Evolutionary conservation across 2,113 vertebrate genomes (phyloP), one percentile per base, ranked within the genome.

Genomic region (Rhinopithecus roxellana): DNA sequence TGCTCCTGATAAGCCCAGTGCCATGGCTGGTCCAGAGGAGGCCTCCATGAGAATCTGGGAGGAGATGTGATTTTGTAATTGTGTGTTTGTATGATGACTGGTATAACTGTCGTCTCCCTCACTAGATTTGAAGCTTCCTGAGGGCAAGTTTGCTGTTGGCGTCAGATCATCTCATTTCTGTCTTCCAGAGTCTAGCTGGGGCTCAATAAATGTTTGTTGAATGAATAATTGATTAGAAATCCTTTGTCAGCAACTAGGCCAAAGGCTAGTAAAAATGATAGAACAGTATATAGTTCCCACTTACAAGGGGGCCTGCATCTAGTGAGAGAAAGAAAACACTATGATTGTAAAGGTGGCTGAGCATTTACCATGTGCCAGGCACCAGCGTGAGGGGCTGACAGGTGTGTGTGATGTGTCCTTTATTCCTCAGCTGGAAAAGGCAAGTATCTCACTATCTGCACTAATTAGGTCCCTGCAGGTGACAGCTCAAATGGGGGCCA

Each of bases 391-490:
- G 38, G 79, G 61, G 4, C 27, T 70, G 50, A 14, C 12, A 70
- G n/a, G 77, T 23, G 30, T 6, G 30, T 10, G 17, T 0, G 6
- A 13, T 22, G 11, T 0, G 17, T 38, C 10, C 5, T 45, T 82
- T 72, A 35, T 20, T 30, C 67, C 90, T 59, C 38, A 38, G 8
- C 30, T 59, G 30, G 6, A 8, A n/a, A 30, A 45, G 40, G 25
- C 22, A 35, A 22, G 38, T 43, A 13, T 38, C 17, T 18, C 35
- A 22, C 20, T 22, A 22, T 22, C 70, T 40, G 72, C 38, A 74
- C 48, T 25, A 11, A 3, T 10, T 0, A 3, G 48, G 89, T 22
- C 12, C 61, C 61, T 81, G 25, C 3, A 11, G 61, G 48, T 23
- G 45, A 50, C 50, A 75, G 69, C 69, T 78, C 11, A 17, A 32